Evolutionary conservation across 2,113 vertebrate genomes (phyloP).

Genomic region (Lepus europaeus): DNA sequence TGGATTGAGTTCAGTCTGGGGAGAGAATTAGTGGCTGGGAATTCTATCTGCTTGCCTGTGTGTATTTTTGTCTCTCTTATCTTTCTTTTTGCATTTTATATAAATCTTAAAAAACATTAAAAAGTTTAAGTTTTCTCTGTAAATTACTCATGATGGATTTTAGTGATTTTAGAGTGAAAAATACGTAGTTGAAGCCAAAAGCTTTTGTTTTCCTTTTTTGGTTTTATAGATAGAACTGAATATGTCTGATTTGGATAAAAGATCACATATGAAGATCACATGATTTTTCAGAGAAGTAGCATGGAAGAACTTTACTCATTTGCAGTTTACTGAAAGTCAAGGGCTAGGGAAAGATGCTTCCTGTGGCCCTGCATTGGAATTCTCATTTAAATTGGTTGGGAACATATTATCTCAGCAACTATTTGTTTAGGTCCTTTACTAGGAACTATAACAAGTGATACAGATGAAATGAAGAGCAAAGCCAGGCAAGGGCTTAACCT

Average conservation of each 20-base stretch:
- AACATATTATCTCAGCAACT: conserved; percentile 23
- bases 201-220: neutral
- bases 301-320: neutral
- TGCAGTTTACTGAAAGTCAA: neutral
- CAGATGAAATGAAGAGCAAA: conserved; percentile 29
- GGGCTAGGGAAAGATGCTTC: neutral
- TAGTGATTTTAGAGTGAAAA: neutral
- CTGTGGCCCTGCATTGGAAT: neutral
- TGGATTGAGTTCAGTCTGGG: no score
- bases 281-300: neutral
- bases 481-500: neutral
- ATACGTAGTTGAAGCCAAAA: neutral
- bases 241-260: neutral
- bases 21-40: no score
- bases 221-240: neutral
- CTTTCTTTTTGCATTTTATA: no score
- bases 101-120: no score
- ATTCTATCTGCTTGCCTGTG: no score
- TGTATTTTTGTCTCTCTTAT: no score
- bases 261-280: neutral
- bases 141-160: neutral
- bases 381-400: conserved; percentile 47
- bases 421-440: neutral
- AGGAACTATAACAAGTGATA: neutral
- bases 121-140: neutral